Conservation (phyloP, 2,888 invertebrate species). For the Metellina segmentata region DNA sequence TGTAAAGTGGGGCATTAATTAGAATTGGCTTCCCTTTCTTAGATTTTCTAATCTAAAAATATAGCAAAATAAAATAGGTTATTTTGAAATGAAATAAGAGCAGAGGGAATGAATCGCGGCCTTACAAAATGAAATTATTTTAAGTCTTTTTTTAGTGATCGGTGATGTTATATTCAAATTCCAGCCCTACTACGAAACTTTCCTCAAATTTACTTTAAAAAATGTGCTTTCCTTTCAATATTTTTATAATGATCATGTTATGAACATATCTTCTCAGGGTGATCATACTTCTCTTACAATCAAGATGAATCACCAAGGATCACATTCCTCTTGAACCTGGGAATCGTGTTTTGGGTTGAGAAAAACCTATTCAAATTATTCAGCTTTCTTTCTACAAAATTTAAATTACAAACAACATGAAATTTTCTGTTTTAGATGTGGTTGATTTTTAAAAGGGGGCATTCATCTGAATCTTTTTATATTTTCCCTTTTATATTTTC, state of each 20-base stretch:
- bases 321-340: too few species aligned
- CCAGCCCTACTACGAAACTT: not conserved
- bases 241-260: not conserved
- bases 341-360: too few species aligned
- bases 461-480: constrained; percentile 16
- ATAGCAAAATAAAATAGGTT: not conserved
- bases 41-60: not conserved
- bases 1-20: constrained; percentile 4
- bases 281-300: too few species aligned
- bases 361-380: not conserved
- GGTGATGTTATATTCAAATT: not conserved
- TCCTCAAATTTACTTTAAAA: not conserved
- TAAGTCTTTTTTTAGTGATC: not conserved
- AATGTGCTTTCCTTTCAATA: not conserved
- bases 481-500: constrained; percentile 1
- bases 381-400: not conserved
- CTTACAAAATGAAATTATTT: not conserved
- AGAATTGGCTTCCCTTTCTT: constrained; percentile 23
- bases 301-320: too few species aligned
- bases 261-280: too few species aligned
- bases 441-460: not conserved
- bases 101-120: not conserved
- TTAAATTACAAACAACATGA: constrained; percentile 59
- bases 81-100: not conserved
- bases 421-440: constrained; percentile 22